These are phyloP conservation scores for Brienomyrus longianalis DNA, from an alignment of 2,113 vertebrate genomes.

Conservation along the genomic window DNA sequence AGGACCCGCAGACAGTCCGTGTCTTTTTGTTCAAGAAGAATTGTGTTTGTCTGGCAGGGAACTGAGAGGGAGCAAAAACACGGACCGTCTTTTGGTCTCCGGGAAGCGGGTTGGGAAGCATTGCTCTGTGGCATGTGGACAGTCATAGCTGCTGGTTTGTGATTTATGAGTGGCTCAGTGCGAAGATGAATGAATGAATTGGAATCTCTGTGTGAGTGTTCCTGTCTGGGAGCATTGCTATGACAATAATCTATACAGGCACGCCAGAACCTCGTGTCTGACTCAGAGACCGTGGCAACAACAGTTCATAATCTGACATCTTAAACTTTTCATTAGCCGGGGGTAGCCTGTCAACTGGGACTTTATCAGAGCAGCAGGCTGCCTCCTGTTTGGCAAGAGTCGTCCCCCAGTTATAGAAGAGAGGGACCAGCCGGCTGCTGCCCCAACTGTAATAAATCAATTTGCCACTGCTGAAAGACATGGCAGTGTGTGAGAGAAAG, in stretches of 20 bases:
- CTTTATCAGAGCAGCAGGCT: slow-evolving; percentile 17
- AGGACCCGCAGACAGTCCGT: neutral
- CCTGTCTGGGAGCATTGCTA: neutral
- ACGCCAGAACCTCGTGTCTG: neutral
- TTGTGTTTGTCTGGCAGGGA: neutral
- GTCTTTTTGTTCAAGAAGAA: neutral
- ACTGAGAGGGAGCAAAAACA: neutral
- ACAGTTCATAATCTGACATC: neutral
- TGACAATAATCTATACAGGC: neutral
- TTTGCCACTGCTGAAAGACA: slow-evolving; percentile 15
- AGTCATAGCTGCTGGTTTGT: neutral
- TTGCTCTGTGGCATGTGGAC: neutral
- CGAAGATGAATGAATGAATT: neutral
- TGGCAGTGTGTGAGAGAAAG: slow-evolving; percentile 10
- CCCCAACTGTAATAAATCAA: slow-evolving; percentile 18
- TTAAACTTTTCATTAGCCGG: neutral
- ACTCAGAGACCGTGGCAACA: neutral
- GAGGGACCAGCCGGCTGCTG: neutral
- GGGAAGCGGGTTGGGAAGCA: neutral
- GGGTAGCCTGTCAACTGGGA: neutral
- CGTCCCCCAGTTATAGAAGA: neutral
- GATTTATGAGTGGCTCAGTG: neutral
- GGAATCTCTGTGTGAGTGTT: neutral
- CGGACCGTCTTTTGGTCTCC: neutral
- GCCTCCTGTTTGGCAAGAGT: slow-evolving; percentile 17